Base-by-base conservation (phyloP, 1,140 invertebrate species). In the Drosophila melanica region DNA sequence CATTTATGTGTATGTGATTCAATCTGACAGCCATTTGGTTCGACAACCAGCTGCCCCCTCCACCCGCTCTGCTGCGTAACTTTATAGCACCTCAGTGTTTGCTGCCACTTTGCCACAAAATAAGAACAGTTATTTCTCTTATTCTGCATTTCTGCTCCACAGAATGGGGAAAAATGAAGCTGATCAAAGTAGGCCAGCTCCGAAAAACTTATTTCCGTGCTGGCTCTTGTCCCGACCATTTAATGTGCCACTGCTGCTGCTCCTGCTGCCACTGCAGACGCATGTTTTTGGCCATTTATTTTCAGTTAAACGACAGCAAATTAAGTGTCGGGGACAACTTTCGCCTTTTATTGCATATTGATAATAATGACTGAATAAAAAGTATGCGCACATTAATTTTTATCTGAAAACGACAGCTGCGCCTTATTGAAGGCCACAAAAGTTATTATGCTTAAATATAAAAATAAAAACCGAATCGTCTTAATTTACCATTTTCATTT, bases 241-340 rank as follows among this genome's bases (percentile, higher is more conserved):
- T 73, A 84, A 84, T 84, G 62, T 69, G 66, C n/a, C n/a, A n/a
- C 64, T 75, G n/a, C 57, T 53, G 30, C 70, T 53, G 77, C 65
- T 65, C 57, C 70, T 67, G 58, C 20, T 54, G 35, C 48, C 47
- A 44, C 33, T 77, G 63, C 76, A 70, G 53, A 75, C 69, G 62
- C 81, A 81, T 85, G 69, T 78, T 73, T 73, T 64, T 65, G 66
- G 50, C 53, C 82, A 86, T 86, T 86, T 79, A 81, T 87, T 81
- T 69, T 79, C 67, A 75, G 78, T 87, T 81, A 81, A 86, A 81
- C 68, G 75, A 76, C 82, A 87, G 82, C 70, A 75, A 76, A 86
- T 87, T 86, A 87, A 87, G 75, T 87, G 82, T 44, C 67, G 59
- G 51, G 63, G 27, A 58, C 55, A 76, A 79, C 60, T 80, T 85